Evolutionary conservation across 2,797 vertebrate species (phyloP).

Genomic region (Aeoliscus strigatus): DNA sequence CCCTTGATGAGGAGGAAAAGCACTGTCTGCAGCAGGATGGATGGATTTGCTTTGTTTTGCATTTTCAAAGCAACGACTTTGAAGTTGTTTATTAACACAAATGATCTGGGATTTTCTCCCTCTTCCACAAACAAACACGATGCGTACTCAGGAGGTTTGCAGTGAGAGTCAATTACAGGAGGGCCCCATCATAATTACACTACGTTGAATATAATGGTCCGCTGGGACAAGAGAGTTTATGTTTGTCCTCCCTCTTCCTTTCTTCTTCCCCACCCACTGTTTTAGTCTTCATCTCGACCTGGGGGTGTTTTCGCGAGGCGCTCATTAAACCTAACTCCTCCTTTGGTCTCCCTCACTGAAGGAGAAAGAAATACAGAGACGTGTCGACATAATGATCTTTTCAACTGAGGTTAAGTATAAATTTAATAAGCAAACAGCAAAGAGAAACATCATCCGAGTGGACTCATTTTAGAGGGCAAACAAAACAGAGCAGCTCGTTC

Average conservation of each 20-base stretch:
- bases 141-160: constrained; percentile 28
- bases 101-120: constrained; percentile 12
- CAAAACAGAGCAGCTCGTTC: background rate
- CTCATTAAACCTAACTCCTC: constrained; percentile 35
- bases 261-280: constrained; percentile 46
- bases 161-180: constrained; percentile 62
- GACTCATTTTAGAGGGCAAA: background rate
- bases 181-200: constrained; percentile 60
- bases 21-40: too few species aligned
- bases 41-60: too few species aligned
- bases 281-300: constrained; percentile 41
- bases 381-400: constrained; percentile 4
- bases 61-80: too few species aligned
- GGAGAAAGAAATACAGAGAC: constrained; percentile 17
- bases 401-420: too few species aligned
- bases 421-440: too few species aligned
- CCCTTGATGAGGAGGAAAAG: background rate
- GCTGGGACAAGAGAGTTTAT: constrained; percentile 39
- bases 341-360: constrained; percentile 15
- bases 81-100: constrained; percentile 38
- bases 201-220: constrained; percentile 42
- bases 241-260: constrained; percentile 54
- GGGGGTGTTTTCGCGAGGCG: constrained; percentile 33
- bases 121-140: constrained; percentile 11
- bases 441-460: background rate